Percentiles rank a stretch among this genome's conserved stretches.
phyloP scores from a whole-genome alignment of 2,113 vertebrate species.

The Malurus melanocephalus region DNA sequence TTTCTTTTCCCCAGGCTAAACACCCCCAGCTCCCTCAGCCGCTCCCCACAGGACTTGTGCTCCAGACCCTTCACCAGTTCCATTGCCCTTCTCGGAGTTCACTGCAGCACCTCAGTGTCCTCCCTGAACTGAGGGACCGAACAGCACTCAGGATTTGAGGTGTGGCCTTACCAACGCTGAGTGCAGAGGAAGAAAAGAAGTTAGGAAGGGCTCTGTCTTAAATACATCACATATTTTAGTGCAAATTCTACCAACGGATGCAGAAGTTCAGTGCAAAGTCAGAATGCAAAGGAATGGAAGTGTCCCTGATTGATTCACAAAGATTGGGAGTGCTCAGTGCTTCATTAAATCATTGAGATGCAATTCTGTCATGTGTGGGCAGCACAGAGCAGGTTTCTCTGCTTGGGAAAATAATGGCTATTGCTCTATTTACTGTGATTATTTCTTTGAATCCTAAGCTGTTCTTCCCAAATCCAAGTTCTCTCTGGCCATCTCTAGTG shows the following conservation, averaged over 20 bases:
- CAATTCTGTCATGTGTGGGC: accelerated
- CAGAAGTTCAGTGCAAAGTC: neutral
- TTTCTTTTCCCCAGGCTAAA: neutral
- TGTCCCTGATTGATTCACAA: accelerated
- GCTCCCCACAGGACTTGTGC: neutral
- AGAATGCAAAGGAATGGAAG: neutral
- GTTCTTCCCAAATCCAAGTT: neutral
- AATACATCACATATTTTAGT: neutral
- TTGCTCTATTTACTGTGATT: neutral
- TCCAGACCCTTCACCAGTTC: neutral
- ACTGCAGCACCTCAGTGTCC: neutral
- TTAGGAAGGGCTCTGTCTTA: neutral
- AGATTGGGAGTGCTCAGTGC: too few relatives aligned
- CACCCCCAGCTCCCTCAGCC: neutral
- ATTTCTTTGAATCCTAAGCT: neutral
- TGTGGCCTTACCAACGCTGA: neutral
- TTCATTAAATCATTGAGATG: neutral
- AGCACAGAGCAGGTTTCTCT: neutral
- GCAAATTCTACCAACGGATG: neutral
- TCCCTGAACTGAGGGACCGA: neutral
- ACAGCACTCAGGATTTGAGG: neutral
- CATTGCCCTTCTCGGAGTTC: too few relatives aligned
- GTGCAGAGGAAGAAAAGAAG: neutral
- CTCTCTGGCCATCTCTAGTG: neutral
- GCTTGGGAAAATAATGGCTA: neutral